Evolutionary conservation across 2,888 invertebrate genomes (phyloP).

Genomic region (Hylaea fasciaria): DNA sequence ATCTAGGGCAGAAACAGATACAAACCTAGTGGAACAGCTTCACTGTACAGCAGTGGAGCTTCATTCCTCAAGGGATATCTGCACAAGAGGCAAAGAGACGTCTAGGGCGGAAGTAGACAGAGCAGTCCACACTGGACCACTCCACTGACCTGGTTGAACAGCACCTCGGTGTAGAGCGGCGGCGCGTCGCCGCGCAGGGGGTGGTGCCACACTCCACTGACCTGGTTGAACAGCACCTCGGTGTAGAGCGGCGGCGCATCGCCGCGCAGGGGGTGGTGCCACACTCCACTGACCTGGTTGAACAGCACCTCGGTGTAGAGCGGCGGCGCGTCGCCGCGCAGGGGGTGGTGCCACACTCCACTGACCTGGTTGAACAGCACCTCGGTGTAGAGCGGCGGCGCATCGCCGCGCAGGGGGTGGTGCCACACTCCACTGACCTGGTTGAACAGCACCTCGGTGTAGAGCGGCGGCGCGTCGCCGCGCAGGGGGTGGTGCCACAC

Average conservation of each 20-base stretch:
- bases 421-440: too few relatives aligned
- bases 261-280: constrained; percentile 93
- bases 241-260: constrained; percentile 97
- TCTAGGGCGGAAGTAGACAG: too few relatives aligned
- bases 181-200: too few relatives aligned
- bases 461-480: constrained; percentile 94
- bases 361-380: too few relatives aligned
- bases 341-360: constrained; percentile 96
- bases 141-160: too few relatives aligned
- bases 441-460: constrained; percentile 93
- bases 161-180: too few relatives aligned
- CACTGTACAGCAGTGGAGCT: too few relatives aligned
- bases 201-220: constrained; percentile 33
- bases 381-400: constrained; percentile 97
- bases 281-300: constrained; percentile 97
- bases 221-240: constrained; percentile 87
- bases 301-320: constrained; percentile 94
- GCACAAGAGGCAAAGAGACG: too few relatives aligned
- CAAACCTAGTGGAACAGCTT: too few relatives aligned
- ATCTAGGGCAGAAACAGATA: too few relatives aligned
- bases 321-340: constrained; percentile 94
- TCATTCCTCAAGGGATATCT: too few relatives aligned
- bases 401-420: constrained; percentile 93
- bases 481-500: constrained; percentile 96
- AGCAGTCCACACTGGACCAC: too few relatives aligned